Base-by-base conservation (phyloP, 2,888 invertebrate genomes). In the Drosophila tanythrix region DNA sequence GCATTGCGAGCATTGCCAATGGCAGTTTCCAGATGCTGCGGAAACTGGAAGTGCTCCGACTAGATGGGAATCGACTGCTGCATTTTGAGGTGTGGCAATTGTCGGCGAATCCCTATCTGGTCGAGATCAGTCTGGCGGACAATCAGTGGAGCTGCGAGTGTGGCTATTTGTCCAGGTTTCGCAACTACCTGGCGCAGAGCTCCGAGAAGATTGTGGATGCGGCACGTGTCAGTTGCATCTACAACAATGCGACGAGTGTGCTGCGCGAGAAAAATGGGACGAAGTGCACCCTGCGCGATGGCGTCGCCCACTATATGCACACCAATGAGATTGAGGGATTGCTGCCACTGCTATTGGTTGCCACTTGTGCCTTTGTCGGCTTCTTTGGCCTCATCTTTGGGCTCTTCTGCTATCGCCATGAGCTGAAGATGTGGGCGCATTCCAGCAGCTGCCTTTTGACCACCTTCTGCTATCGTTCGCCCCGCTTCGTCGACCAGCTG, bases 141-240 rank as follows among this genome's bases (percentile, higher is more conserved):
- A 98, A 98, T 93, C 96, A 96, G 58, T 98, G 98, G 98, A 97
- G 97, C 78, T 98, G 98, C 93, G 97, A 97, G 92, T 98, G 98
- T 93, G 95, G 95, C 85, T 98, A 97, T 93, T 93, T 97, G 88
- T 95, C 96, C 83, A 95, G 96, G 91, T 97, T 96, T 91, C 95
- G 97, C 88, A 95, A 95, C 83, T 98, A 97, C 96, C 95, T 98
- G 91, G 95, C 95, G 86, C 95, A 95, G 73, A 97, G 97, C 92
- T 94, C 95, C 55, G 96, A 96, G 70, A 97, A 97, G 94, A 96
- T 98, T 60, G 94, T 95, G 81, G 98, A 98, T 92, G 96, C 96
- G 56, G 94, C 95, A 74, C 95, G 95, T 84, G 95, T 98, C 71
- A 95, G 95, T 64, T 98, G 98, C 92, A 94, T 96, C 83, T 95